phyloP scores from a whole-genome alignment of 2,888 invertebrate genomes.

The Copidosoma aretas region DNA sequence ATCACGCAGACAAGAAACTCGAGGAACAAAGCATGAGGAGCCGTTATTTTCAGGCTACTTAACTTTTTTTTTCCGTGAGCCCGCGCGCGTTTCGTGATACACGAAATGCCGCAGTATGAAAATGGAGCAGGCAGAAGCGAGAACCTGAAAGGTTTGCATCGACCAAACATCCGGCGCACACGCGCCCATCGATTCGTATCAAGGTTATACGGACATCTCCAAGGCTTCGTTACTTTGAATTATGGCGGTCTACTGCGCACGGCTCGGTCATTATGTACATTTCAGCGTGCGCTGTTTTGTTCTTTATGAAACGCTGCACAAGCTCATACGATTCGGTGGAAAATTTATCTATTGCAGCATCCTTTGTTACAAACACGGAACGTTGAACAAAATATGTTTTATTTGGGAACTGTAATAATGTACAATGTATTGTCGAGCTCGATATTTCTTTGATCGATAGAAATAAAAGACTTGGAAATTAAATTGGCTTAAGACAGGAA shows the following conservation, averaged over 20 bases:
- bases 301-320: too few relatives aligned
- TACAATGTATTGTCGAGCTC: too few relatives aligned
- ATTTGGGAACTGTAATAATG: too few relatives aligned
- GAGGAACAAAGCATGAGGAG: neutral
- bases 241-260: constrained; percentile 6
- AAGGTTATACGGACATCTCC: constrained; percentile 33
- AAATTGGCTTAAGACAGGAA: too few relatives aligned
- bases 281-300: too few relatives aligned
- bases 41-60: neutral
- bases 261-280: neutral
- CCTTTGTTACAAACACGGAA: too few relatives aligned
- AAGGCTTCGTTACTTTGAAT: constrained; percentile 3
- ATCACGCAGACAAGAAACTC: too few relatives aligned
- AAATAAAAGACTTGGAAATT: too few relatives aligned
- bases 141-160: constrained; percentile 25
- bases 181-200: constrained; percentile 24
- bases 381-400: too few relatives aligned
- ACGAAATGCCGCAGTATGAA: constrained; percentile 24
- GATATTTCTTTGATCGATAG: too few relatives aligned
- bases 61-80: neutral
- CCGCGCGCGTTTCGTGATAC: constrained; percentile 16
- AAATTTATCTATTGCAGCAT: too few relatives aligned
- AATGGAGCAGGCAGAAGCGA: neutral
- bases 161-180: constrained; percentile 28
- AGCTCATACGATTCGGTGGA: too few relatives aligned